phyloP scores from a whole-genome alignment of 2,797 vertebrate genomes.

The Australoheros facetus region DNA sequence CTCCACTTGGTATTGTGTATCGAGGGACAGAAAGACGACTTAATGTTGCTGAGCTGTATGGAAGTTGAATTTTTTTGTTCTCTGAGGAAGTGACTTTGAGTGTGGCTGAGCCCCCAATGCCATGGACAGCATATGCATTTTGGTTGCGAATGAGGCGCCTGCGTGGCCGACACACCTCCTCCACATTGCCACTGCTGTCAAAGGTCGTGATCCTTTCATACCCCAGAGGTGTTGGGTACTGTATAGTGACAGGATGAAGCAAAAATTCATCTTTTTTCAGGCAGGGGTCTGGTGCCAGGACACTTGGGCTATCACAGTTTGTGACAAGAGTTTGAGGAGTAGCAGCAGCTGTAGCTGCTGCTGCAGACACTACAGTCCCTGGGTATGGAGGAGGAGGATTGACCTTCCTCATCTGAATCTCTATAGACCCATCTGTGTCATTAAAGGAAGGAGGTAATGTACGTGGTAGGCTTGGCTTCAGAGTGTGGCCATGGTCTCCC shows the following conservation, averaged over 20 bases:
- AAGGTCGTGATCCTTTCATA: slow-evolving; percentile 98
- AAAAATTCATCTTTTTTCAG: slow-evolving; percentile 93
- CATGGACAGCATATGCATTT: slow-evolving; percentile 88
- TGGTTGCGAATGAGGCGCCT: slow-evolving; percentile 91
- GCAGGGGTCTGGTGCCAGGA: slow-evolving; percentile 85
- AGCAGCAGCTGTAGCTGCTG: slow-evolving; percentile 43
- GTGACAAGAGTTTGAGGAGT: slow-evolving; percentile 72
- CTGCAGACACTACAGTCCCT: slow-evolving; percentile 71
- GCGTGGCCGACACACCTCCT: slow-evolving; percentile 96
- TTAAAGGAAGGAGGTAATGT: slow-evolving; percentile 78
- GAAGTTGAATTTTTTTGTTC: slow-evolving; percentile 93
- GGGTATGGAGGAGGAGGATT: slow-evolving; percentile 85
- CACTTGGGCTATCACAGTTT: slow-evolving; percentile 80
- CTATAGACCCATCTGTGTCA: slow-evolving; percentile 84
- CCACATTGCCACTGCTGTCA: slow-evolving; percentile 97
- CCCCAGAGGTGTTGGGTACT: slow-evolving; percentile 92
- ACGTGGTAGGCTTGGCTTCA: slow-evolving; percentile 83
- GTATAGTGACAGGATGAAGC: slow-evolving; percentile 85
- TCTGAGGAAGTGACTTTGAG: slow-evolving; percentile 90
- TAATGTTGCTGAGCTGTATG: slow-evolving; percentile 94
- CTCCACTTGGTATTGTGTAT: slow-evolving; percentile 94
- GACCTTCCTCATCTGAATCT: slow-evolving; percentile 90
- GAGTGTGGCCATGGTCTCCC: slow-evolving; percentile 82
- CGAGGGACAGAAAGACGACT: slow-evolving; percentile 94
- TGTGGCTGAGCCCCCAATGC: slow-evolving; percentile 92